A percentile compares a stretch with the other conserved stretches of the same genome.
These are phyloP conservation scores for Aplocera efformata DNA, from an alignment of 2,888 invertebrate genomes.

Conservation along the genomic window DNA sequence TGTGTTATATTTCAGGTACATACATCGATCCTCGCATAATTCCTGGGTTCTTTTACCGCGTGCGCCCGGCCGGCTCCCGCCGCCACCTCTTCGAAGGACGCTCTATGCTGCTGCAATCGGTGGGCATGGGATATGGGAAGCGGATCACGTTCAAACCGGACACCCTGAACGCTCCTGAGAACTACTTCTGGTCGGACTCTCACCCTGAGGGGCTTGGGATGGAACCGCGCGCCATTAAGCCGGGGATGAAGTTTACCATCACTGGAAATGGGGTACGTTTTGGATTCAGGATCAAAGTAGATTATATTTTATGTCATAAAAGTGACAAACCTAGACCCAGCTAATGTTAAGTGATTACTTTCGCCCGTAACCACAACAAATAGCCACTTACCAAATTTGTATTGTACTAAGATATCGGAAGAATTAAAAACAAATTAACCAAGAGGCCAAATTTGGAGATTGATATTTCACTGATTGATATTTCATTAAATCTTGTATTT, in stretches of 20 bases:
- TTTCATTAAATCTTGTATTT: too few species aligned
- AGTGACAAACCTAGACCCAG: too few species aligned
- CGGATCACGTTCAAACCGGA: constrained; percentile 86
- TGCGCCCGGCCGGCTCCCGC: constrained; percentile 83
- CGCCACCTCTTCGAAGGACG: constrained; percentile 84
- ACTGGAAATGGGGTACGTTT: constrained; percentile 80
- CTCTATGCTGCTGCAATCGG: constrained; percentile 81
- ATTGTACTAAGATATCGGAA: too few species aligned
- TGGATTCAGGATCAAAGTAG: background rate
- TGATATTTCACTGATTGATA: too few species aligned
- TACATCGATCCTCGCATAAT: constrained; percentile 86
- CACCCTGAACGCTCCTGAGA: constrained; percentile 79
- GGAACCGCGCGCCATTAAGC: constrained; percentile 83
- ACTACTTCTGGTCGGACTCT: constrained; percentile 89
- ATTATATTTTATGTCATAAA: too few species aligned
- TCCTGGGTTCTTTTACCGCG: constrained; percentile 86
- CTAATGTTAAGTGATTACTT: too few species aligned
- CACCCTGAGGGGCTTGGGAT: constrained; percentile 86
- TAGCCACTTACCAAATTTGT: too few species aligned
- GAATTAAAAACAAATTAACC: too few species aligned
- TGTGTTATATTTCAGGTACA: constrained; percentile 74
- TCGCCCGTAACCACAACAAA: too few species aligned
- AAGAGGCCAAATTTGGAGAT: too few species aligned
- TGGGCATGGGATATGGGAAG: constrained; percentile 89
- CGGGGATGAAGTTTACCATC: constrained; percentile 83